Evolutionary conservation across 2,888 invertebrate species (phyloP), one percentile per base, ranked within the genome.

Genomic region (Oscheius onirici): DNA sequence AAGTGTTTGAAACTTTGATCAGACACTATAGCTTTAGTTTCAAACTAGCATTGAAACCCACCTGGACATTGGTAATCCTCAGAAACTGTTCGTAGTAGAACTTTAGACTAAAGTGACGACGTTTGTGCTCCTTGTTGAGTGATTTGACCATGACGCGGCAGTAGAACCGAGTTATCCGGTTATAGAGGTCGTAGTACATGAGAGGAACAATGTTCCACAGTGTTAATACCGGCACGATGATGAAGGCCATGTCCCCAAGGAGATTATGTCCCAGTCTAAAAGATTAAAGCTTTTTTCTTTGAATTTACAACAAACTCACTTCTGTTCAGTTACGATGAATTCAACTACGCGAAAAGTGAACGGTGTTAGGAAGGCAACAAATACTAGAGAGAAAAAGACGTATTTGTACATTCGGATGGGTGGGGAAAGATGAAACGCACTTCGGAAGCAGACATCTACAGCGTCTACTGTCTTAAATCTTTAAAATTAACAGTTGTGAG

Each of bases 51-150:
- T 46, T 41, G 10, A 22, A 22, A 15, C 20, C n/a, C 41, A 82
- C 82, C 74, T 82, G 82, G 22, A 84, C 78, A 41, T 78, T 79
- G 1, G 85, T 84, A 34, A 85, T 83, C 11, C 83, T 43, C n/a
- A 84, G 68, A 75, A 85, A 85, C 70, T 85, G 85, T 60, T 84
- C 83, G 63, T 85, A 85, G 71, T 85, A 85, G 63, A 85, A 85
- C 66, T 82, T 83, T 52, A 85, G 73, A 49, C 76, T 76, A 60
- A 81, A 85, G 28, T 81, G 79, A 17, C 85, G 75, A 26, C 78
- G 74, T 43, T 75, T 70, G 72, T 83, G 83, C 61, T 85, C 85
- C 34, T 75, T 79, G 71, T 83, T 77, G 68, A 85, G 74, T 1
- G 84, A 82, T 60, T 81, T 81, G 70, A 82, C 80, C 60, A 85